Conservation (phyloP, 2,113 vertebrate genomes). For the Sapajus apella region DNA sequence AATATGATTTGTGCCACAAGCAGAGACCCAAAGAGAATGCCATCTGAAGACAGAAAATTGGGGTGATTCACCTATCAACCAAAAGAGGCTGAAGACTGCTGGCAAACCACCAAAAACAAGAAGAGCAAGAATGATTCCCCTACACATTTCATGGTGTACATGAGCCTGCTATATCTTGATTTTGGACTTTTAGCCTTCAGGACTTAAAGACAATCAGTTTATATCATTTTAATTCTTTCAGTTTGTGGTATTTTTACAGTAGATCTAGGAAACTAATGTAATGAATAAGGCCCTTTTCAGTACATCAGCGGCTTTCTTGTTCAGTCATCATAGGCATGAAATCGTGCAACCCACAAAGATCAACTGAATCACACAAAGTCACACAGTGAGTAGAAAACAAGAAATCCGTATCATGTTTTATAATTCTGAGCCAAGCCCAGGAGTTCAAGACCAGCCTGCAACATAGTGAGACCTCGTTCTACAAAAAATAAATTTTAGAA, state of each 20-base stretch:
- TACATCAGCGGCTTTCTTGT: background rate
- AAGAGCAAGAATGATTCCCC: background rate
- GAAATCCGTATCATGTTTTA: background rate
- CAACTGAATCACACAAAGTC: background rate
- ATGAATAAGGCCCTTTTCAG: background rate
- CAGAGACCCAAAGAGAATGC: background rate
- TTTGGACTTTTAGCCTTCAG: background rate
- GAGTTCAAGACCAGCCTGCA: background rate
- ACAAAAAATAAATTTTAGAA: background rate
- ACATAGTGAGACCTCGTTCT: background rate
- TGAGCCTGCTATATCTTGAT: background rate
- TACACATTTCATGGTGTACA: fast-evolving
- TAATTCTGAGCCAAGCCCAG: background rate
- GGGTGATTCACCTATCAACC: background rate
- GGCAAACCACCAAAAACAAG: background rate
- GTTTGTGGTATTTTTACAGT: background rate
- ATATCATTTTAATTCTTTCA: background rate
- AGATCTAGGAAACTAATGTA: background rate
- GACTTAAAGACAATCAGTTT: background rate
- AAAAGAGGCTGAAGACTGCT: fast-evolving
- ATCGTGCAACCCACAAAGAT: background rate
- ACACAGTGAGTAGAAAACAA: background rate
- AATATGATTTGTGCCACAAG: background rate
- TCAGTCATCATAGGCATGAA: background rate
- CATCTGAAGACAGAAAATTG: background rate